phyloP scores from a whole-genome alignment of 2,888 invertebrate species.

The Athetis lepigone region DNA sequence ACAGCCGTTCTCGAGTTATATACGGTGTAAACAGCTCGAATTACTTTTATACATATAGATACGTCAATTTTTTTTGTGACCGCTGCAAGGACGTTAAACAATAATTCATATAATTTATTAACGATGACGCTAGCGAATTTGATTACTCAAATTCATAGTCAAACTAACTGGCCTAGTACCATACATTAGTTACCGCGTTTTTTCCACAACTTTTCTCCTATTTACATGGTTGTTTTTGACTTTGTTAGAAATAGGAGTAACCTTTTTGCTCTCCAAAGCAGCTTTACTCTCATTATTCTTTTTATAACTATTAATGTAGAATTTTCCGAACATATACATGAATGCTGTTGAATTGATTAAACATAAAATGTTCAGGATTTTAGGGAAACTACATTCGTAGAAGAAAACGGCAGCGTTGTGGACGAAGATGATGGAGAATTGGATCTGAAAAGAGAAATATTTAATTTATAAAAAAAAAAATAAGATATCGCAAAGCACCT shows the following conservation, averaged over 20 bases:
- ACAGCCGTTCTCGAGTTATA: too few species aligned
- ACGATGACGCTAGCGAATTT: too few species aligned
- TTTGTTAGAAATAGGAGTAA: conserved; percentile 24
- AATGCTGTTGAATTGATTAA: conserved; percentile 36
- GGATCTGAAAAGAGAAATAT: conserved; percentile 47
- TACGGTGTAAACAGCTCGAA: too few species aligned
- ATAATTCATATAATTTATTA: too few species aligned
- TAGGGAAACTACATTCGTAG: conserved; percentile 55
- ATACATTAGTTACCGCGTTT: conserved; percentile 34
- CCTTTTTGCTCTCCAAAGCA: conserved; percentile 26
- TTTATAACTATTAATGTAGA: conserved; percentile 55
- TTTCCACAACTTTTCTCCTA: conserved; percentile 48
- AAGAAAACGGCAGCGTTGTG: conserved; percentile 57
- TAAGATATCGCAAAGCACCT: too few species aligned
- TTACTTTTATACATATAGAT: too few species aligned
- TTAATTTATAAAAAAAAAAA: not conserved
- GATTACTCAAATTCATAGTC: too few species aligned
- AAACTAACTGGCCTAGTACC: too few species aligned
- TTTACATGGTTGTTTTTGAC: conserved; percentile 22
- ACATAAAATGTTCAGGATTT: conserved; percentile 2
- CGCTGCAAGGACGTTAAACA: too few species aligned
- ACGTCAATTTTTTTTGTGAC: too few species aligned
- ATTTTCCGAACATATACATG: conserved; percentile 62
- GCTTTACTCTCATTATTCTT: conserved; percentile 25
- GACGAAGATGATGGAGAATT: conserved; percentile 51